A percentile compares a stretch with the other conserved stretches of the same genome.
These are phyloP conservation scores for Cistogaster globosa DNA, from an alignment of 2,888 invertebrate genomes.

Conservation along the genomic window DNA sequence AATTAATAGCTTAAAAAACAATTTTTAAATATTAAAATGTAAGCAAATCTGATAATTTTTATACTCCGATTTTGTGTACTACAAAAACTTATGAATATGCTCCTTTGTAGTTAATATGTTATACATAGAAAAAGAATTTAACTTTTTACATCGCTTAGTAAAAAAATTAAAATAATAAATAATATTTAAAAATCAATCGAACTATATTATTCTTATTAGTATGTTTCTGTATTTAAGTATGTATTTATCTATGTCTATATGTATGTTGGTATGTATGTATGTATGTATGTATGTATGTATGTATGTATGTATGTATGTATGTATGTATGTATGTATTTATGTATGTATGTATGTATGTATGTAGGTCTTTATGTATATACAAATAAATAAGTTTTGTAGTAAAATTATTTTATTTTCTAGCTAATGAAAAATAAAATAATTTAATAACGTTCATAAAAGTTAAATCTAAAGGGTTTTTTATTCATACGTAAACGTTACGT, in stretches of 20 bases:
- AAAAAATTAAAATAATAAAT: no score
- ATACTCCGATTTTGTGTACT: not conserved
- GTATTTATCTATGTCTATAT: not conserved
- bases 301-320: not conserved
- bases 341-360: not conserved
- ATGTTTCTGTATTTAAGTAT: not conserved
- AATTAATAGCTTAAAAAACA: no score
- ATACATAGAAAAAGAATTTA: no score
- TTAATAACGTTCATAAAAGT: slow-evolving; percentile 28
- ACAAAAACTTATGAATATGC: no score
- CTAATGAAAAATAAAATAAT: not conserved
- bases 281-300: not conserved
- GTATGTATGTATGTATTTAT: not conserved
- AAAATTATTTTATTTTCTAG: not conserved
- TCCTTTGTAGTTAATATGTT: no score
- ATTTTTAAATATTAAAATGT: no score
- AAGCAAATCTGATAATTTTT: no score
- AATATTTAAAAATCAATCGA: no score
- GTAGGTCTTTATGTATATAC: not conserved
- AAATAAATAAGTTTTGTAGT: no score
- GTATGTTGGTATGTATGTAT: not conserved
- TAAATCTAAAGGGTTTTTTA: not conserved
- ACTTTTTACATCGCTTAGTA: no score
- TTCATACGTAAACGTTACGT: not conserved
- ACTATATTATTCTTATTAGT: no score